A percentile compares a stretch with the other conserved stretches of the same genome.
Evolutionary conservation across 2,113 vertebrate species (phyloP).

Genomic region (Aythya baeri): DNA sequence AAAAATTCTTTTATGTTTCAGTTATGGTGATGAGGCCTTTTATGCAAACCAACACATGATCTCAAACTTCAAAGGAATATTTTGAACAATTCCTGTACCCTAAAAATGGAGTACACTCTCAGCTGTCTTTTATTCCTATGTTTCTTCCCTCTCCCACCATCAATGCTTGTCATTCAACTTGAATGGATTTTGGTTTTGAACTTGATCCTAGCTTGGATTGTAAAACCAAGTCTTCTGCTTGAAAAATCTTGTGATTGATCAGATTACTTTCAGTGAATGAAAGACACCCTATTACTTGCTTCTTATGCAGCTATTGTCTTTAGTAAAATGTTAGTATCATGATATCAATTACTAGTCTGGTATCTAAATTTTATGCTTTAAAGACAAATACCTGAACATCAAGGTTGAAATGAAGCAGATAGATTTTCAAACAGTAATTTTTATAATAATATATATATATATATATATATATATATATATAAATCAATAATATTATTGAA

Average conservation of each 20-base stretch:
- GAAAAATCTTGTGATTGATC: not conserved
- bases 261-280: not conserved
- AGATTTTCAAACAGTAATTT: not conserved
- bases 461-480: no score
- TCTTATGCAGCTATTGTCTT: not conserved
- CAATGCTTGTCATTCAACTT: not conserved
- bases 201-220: not conserved
- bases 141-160: not conserved
- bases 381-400: not conserved
- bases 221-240: not conserved
- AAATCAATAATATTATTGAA: not conserved
- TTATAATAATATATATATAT: not conserved
- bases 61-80: conserved; percentile 6
- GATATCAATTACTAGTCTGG: not conserved
- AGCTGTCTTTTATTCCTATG: not conserved
- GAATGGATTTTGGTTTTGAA: not conserved
- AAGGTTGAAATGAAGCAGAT: not conserved
- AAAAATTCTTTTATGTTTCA: not conserved
- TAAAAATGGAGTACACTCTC: not conserved
- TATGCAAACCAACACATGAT: not conserved
- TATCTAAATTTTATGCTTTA: not conserved
- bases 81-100: not conserved
- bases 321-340: not conserved
- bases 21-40: not conserved
- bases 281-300: not conserved